These are phyloP conservation scores for Pantelozetes paolii DNA, from an alignment of 2,888 invertebrate species.

Conservation along the genomic window DNA sequence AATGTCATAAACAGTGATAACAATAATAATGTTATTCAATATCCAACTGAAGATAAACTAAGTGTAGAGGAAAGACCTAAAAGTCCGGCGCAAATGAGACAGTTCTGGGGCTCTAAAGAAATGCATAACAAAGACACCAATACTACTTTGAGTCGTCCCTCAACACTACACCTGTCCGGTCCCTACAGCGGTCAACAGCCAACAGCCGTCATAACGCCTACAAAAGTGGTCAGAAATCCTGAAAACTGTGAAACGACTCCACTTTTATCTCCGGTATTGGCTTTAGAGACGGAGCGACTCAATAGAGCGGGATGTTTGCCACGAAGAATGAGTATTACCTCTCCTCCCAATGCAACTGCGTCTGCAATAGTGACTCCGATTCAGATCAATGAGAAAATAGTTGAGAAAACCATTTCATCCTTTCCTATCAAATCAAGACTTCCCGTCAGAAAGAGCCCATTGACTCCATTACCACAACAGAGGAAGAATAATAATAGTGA, in stretches of 20 bases:
- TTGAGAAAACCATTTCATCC: background rate
- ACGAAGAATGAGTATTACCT: background rate
- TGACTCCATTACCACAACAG: constrained; percentile 16
- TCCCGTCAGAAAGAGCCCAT: constrained; percentile 9
- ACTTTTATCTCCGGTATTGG: constrained; percentile 22
- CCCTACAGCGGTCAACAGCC: constrained; percentile 33
- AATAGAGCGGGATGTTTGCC: constrained; percentile 18
- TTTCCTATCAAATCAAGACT: background rate
- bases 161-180: background rate
- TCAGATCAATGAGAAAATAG: constrained; percentile 25
- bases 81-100: background rate
- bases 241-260: constrained; percentile 3
- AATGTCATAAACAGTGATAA: background rate
- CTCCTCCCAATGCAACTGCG: constrained; percentile 17
- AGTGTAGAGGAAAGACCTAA: background rate
- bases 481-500: background rate
- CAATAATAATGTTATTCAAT: constrained; percentile 1
- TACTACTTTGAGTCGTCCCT: background rate
- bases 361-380: constrained; percentile 39
- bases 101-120: background rate
- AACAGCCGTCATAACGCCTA: constrained; percentile 41
- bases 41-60: background rate
- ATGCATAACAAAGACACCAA: background rate
- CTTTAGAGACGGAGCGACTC: background rate
- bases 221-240: constrained; percentile 17